Evolutionary conservation across 2,888 invertebrate genomes (phyloP), one percentile per base, ranked within the genome.

Genomic region (Pandemis corylana): DNA sequence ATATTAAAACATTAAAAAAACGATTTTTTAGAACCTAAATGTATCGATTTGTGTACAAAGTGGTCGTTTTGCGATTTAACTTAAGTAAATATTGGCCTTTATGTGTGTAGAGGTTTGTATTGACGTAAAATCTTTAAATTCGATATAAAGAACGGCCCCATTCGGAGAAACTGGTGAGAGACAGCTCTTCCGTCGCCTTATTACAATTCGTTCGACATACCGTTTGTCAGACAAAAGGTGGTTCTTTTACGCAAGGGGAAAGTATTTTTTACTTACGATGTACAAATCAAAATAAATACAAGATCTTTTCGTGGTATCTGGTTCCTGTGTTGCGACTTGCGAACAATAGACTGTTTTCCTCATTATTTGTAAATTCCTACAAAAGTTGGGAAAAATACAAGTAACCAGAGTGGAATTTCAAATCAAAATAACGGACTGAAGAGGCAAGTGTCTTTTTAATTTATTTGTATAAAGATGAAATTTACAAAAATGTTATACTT

Each of bases 381-480:
- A 4, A 44, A 63, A 70, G 13, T 63, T 20, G 42, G 7, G 12
- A 15, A 9, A 62, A 63, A 70, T 12, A 46, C 28, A 65, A n/a
- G 10, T 46, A 44, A 51, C 41, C 42, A 53, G 63, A 66, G 44
- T 12, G n/a, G 42, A 42, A 51, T 42, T 42, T 63, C 15, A 63
- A 63, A 68, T 68, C 53, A 68, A 62, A 44, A 56, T 68, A 63
- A 20, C 61, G 53, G 42, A 53, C 53, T 63, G 51, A 70, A 63
- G 42, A 51, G n/a, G n/a, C 5, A n/a, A 5, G 56, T 62, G 62
- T 7, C 7, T 42, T 62, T 62, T 41, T 42, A 7, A 36, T 41
- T 36, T 41, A 42, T n/a, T 62, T n/a, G 12, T 1, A 42, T 41
- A 12, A 46, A 65, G 28, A 15, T 44, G 20, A 5, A 59, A 15